phyloP scores from a whole-genome alignment of 2,888 invertebrate genomes.

The Zele albiditarsus region DNA sequence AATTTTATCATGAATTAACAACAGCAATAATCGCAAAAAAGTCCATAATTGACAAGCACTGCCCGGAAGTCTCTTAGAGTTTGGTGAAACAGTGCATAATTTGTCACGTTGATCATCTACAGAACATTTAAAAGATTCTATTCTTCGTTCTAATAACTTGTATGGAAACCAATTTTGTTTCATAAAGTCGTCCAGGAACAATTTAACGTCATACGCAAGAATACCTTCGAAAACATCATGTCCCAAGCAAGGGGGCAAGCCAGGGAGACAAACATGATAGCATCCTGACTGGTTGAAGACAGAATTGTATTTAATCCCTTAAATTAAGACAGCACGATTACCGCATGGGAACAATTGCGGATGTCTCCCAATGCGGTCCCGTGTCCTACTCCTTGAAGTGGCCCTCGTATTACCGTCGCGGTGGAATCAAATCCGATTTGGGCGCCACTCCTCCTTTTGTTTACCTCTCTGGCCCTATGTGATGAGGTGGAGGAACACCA shows the following conservation, averaged over 20 bases:
- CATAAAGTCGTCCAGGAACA: constrained; percentile 28
- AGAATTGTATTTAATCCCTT: constrained; percentile 42
- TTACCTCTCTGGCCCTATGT: too few species aligned
- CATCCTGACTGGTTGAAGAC: constrained; percentile 34
- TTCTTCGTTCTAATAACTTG: not conserved
- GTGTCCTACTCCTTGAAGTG: too few species aligned
- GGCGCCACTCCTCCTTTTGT: too few species aligned
- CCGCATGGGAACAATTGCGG: too few species aligned
- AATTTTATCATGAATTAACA: constrained; percentile 43
- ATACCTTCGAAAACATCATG: constrained; percentile 43
- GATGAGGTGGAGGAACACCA: too few species aligned
- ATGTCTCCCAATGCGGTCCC: too few species aligned
- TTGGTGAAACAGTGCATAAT: constrained; percentile 9
- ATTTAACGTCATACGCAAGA: constrained; percentile 36
- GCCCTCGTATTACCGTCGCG: too few species aligned
- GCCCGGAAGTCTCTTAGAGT: constrained; percentile 27
- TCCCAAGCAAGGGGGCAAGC: constrained; percentile 41
- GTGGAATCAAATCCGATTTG: too few species aligned
- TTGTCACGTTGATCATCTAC: constrained; percentile 33
- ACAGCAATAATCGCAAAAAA: constrained; percentile 39
- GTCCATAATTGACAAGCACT: constrained; percentile 45
- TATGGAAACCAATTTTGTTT: constrained; percentile 8
- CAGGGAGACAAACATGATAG: constrained; percentile 40
- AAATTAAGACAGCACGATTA: too few species aligned
- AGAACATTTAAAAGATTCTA: not conserved